Conservation (phyloP, 2,888 invertebrate genomes). For the Apodemia zela region DNA sequence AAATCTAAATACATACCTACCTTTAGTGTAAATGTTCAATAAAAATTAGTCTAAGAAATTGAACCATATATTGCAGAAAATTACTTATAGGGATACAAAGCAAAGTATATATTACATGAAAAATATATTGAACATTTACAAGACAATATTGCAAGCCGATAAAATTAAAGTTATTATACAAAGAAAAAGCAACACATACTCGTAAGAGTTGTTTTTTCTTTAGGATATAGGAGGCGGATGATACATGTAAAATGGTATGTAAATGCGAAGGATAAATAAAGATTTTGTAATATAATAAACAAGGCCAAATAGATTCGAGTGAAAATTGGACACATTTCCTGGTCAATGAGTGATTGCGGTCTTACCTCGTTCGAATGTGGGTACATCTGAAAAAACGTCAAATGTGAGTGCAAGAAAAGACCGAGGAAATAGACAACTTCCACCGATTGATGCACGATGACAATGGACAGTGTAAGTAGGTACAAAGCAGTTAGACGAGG, state of each 20-base stretch:
- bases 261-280: slow-evolving; percentile 30
- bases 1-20: slow-evolving; percentile 25
- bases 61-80: not conserved
- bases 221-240: slow-evolving; percentile 20
- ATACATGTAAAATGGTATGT: slow-evolving; percentile 36
- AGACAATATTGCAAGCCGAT: not conserved
- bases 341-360: slow-evolving; percentile 55
- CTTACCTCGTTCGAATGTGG: slow-evolving; percentile 71
- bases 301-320: slow-evolving; percentile 41
- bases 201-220: slow-evolving; percentile 11
- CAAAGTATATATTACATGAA: too few relatives aligned
- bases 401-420: slow-evolving; percentile 49
- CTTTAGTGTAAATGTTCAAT: slow-evolving; percentile 27
- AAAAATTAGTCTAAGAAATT: not conserved
- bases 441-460: slow-evolving; percentile 45
- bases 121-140: slow-evolving; percentile 1
- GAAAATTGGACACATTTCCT: slow-evolving; percentile 66
- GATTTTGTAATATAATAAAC: slow-evolving; percentile 29
- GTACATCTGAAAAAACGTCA: slow-evolving; percentile 70
- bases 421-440: slow-evolving; percentile 66
- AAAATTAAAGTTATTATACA: not conserved
- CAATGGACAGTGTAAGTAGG: slow-evolving; percentile 51
- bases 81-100: too few relatives aligned
- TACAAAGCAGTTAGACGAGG: slow-evolving; percentile 64
- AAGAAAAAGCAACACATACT: slow-evolving; percentile 19